These are phyloP conservation scores for Heteractis magnifica DNA, from an alignment of 92 coral and sea anemone species.

Conservation along the genomic window DNA sequence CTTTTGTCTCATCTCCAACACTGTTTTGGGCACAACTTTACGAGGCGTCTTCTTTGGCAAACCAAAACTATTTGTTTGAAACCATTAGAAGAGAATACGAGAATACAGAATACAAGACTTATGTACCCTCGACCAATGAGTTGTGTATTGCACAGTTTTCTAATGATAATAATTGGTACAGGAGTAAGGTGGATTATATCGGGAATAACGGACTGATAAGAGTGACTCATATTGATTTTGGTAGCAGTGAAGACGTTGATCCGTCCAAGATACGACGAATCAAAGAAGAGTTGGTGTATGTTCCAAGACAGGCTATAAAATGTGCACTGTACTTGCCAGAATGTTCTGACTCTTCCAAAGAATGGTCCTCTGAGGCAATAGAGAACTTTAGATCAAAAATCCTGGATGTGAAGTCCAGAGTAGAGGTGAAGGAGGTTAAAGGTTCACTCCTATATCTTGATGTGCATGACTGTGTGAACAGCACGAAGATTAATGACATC, in stretches of 20 bases:
- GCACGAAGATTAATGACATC: constrained; percentile 14
- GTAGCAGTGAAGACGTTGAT: constrained; percentile 82
- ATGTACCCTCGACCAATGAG: constrained; percentile 76
- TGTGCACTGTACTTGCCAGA: constrained; percentile 58
- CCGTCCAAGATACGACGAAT: constrained; percentile 65
- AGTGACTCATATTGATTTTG: constrained; percentile 87
- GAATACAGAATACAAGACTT: constrained; percentile 56
- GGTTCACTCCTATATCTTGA: constrained; percentile 4
- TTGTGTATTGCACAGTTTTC: constrained; percentile 85
- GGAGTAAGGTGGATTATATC: constrained; percentile 73
- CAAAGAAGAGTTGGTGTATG: constrained; percentile 48
- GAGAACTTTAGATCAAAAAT: constrained; percentile 51
- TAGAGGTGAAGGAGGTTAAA: constrained; percentile 34
- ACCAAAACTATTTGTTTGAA: constrained; percentile 42
- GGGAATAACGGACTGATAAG: constrained; percentile 65
- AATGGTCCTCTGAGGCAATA: constrained; percentile 64
- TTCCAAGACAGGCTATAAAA: constrained; percentile 82
- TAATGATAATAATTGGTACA: constrained; percentile 74
- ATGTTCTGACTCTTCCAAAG: constrained; percentile 37
- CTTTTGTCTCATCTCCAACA: constrained; percentile 65
- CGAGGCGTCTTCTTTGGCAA: constrained; percentile 48
- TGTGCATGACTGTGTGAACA: constrained; percentile 4
- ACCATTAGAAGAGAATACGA: constrained; percentile 49
- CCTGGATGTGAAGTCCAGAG: constrained; percentile 55
- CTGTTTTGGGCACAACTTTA: constrained; percentile 75